Evolutionary conservation across 37 sponge, comb jelly and placozoan species (phyloP).

Genomic region (Spongia lamella): DNA sequence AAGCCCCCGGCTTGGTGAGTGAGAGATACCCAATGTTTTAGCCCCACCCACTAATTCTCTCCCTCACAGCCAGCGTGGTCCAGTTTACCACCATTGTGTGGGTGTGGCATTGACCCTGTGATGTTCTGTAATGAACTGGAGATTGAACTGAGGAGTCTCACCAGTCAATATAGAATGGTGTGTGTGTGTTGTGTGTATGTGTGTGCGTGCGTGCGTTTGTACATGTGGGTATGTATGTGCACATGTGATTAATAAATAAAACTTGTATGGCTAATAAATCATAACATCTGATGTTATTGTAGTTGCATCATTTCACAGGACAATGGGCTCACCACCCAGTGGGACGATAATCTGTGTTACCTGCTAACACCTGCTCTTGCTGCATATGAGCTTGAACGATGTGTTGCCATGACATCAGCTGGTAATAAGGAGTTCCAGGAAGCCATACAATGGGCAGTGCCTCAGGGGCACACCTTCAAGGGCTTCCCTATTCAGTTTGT

Average conservation of each 20-base stretch:
- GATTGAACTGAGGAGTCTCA: conserved; percentile 58
- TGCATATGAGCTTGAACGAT: conserved; percentile 90
- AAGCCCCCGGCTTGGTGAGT: neutral
- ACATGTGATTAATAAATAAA: too few species aligned
- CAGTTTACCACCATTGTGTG: conserved; percentile 44
- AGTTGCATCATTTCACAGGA: conserved; percentile 37
- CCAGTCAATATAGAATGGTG: conserved; percentile 73
- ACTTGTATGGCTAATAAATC: neutral
- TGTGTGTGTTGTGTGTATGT: too few species aligned
- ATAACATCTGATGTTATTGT: neutral
- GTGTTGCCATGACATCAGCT: conserved; percentile 58
- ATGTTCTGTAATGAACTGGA: conserved; percentile 65
- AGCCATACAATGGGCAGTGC: conserved; percentile 74
- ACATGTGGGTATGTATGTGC: too few species aligned
- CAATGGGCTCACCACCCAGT: conserved; percentile 76
- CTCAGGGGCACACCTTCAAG: conserved; percentile 94
- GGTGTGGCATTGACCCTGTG: conserved; percentile 46
- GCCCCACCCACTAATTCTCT: neutral
- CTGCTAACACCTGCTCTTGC: conserved; percentile 85
- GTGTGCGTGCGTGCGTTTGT: too few species aligned
- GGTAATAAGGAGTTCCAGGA: conserved; percentile 95
- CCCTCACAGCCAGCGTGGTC: neutral
- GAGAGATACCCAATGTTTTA: neutral
- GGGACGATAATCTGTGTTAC: conserved; percentile 88
- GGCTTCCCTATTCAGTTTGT: conserved; percentile 94